Percentiles rank a stretch among this genome's conserved stretches.
phyloP scores from a whole-genome alignment of 2,797 vertebrate species.

The Acanthurus tractus region DNA sequence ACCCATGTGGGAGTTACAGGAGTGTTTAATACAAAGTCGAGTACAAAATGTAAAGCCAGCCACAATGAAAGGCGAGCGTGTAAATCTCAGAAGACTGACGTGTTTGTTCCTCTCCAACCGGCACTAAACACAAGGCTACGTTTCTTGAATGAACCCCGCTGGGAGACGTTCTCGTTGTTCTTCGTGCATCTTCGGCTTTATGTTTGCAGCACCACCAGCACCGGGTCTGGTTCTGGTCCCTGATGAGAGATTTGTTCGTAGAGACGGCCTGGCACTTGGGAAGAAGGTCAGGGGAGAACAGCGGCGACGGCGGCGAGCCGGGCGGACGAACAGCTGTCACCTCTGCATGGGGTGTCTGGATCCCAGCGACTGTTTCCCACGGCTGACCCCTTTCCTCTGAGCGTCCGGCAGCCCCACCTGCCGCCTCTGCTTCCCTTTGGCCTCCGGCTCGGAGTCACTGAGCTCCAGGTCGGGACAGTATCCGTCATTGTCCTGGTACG shows the following conservation, averaged over 20 bases:
- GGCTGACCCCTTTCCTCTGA: conserved; percentile 76
- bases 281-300: conserved; percentile 21
- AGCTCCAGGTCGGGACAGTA: conserved; percentile 97
- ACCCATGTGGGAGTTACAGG: conserved; percentile 5
- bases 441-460: conserved; percentile 96
- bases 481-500: conserved; percentile 94
- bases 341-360: conserved; percentile 91
- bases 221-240: conserved; percentile 40
- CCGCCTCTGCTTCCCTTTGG: conserved; percentile 86
- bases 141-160: neutral
- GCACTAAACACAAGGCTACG: neutral
- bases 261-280: conserved; percentile 59
- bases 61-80: conserved; percentile 28
- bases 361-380: conserved; percentile 87
- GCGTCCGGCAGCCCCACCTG: conserved; percentile 80
- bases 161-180: neutral
- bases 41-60: conserved; percentile 41
- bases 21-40: conserved; percentile 39
- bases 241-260: conserved; percentile 34
- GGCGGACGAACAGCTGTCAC: conserved; percentile 86
- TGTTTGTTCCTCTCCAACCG: conserved; percentile 15
- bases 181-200: neutral
- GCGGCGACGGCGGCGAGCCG: conserved; percentile 40
- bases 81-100: conserved; percentile 48
- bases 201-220: conserved; percentile 17